These are phyloP conservation scores for Celastrina argiolus DNA, from an alignment of 2,888 invertebrate genomes.

Conservation along the genomic window DNA sequence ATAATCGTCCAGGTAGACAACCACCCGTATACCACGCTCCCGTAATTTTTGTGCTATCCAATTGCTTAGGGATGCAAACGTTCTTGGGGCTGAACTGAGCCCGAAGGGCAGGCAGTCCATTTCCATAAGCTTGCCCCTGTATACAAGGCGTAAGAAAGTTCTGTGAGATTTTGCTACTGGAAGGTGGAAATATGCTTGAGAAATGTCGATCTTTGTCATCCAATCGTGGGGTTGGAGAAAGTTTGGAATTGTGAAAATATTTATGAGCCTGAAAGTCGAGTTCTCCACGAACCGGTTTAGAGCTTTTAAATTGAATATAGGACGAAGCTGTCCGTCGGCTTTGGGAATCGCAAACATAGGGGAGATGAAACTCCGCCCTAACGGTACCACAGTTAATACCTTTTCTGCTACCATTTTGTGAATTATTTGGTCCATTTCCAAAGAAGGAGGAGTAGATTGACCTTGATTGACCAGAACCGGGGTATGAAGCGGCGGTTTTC, in stretches of 20 bases:
- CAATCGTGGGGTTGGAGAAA: conserved; percentile 23
- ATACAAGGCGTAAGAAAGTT: conserved; percentile 26
- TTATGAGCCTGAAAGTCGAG: neutral
- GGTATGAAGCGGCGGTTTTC: conserved; percentile 22
- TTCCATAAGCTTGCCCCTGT: conserved; percentile 28
- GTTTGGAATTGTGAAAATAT: neutral
- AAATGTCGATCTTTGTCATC: conserved; percentile 29
- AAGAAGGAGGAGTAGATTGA: conserved; percentile 11
- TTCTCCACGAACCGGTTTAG: neutral
- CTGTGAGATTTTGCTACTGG: conserved; percentile 22
- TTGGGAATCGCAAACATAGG: conserved; percentile 15
- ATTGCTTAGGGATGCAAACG: conserved; percentile 27
- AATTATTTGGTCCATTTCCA: conserved; percentile 18
- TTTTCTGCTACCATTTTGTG: conserved; percentile 26
- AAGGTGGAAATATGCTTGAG: conserved; percentile 31
- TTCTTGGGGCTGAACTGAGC: conserved; percentile 25
- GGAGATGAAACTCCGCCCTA: conserved; percentile 27
- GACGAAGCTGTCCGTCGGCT: neutral
- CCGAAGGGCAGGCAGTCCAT: conserved; percentile 29
- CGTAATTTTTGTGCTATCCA: conserved; percentile 27
- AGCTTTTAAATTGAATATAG: conserved; percentile 11
- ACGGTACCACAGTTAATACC: conserved; percentile 18
- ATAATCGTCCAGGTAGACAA: conserved; percentile 33
- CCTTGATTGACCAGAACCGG: conserved; percentile 23
- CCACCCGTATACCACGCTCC: conserved; percentile 18